phyloP scores from a whole-genome alignment of 2,797 vertebrate genomes.

The Pteropus rufus region DNA sequence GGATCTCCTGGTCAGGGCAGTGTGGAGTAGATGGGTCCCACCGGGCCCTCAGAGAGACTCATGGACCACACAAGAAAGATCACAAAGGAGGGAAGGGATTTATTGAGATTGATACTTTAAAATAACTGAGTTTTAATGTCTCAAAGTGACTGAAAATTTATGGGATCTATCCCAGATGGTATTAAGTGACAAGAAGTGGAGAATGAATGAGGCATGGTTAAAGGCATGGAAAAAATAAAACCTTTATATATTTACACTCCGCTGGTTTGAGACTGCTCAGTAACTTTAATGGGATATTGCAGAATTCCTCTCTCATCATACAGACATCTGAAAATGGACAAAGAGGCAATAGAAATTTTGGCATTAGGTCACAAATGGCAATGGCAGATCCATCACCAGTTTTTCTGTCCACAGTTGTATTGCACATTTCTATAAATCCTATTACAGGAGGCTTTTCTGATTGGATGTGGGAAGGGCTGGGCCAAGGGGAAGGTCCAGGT shows the following conservation, averaged over 20 bases:
- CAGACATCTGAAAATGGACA: background rate
- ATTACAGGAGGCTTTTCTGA: background rate
- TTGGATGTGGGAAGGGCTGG: accelerated
- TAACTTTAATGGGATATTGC: background rate
- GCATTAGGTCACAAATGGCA: background rate
- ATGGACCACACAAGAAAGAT: background rate
- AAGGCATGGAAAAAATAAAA: constrained; percentile 43
- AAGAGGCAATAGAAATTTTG: background rate
- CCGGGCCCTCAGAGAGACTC: background rate
- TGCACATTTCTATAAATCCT: background rate
- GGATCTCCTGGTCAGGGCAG: background rate
- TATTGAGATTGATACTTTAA: constrained; percentile 13
- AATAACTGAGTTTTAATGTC: constrained; percentile 18
- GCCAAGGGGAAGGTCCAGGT: background rate
- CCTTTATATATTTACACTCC: background rate
- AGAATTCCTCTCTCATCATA: background rate
- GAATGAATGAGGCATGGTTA: background rate
- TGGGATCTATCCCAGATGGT: background rate
- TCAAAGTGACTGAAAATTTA: background rate
- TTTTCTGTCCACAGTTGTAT: background rate
- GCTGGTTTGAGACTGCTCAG: background rate
- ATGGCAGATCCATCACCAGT: background rate
- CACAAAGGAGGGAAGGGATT: background rate
- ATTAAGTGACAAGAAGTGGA: constrained; percentile 41
- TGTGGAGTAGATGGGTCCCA: background rate